These are phyloP conservation scores for Enteromius thamalakanensis DNA, from an alignment of 2,797 vertebrate species.

Conservation along the genomic window DNA sequence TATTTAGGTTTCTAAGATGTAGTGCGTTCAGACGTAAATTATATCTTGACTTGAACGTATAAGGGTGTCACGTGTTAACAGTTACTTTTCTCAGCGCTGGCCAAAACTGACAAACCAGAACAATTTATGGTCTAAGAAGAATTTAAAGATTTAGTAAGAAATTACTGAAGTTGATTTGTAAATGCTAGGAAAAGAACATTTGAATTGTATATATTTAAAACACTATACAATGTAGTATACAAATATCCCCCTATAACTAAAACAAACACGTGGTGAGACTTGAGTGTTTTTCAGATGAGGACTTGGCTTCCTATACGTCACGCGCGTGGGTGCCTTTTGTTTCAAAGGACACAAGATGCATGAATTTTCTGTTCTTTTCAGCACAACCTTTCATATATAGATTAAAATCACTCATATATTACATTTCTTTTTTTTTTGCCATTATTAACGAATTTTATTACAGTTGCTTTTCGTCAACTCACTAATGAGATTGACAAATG, in stretches of 20 bases:
- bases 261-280: background rate
- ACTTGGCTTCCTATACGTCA: background rate
- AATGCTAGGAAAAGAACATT: background rate
- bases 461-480: too few relatives aligned
- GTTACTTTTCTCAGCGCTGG: slow-evolving; percentile 2
- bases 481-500: too few relatives aligned
- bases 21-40: background rate
- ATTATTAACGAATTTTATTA: too few relatives aligned
- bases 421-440: background rate
- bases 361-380: background rate
- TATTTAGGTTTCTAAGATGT: background rate
- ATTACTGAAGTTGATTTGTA: background rate
- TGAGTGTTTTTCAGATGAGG: background rate
- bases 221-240: background rate
- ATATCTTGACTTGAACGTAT: too few relatives aligned
- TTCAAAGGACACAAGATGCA: background rate
- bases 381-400: background rate
- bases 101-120: background rate
- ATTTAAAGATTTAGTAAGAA: background rate
- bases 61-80: background rate
- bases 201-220: background rate
- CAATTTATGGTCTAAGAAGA: background rate
- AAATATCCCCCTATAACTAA: background rate
- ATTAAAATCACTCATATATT: background rate
- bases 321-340: background rate